A percentile compares a stretch with the other conserved stretches of the same genome.
Evolutionary conservation across 1,140 invertebrate species (phyloP).

Genomic region (Gonioctena quinquepunctata): DNA sequence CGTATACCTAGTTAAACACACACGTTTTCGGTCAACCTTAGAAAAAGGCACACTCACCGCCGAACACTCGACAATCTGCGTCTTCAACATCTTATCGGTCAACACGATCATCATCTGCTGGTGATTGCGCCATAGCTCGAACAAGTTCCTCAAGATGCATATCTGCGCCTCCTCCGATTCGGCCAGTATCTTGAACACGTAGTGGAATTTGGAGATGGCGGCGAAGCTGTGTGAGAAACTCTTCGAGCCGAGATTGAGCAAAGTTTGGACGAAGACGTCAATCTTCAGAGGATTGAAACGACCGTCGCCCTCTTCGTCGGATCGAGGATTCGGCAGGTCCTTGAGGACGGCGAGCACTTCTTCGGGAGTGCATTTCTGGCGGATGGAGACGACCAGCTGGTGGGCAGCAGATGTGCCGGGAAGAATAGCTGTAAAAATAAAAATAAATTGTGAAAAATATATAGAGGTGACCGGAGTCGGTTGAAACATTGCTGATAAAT

Average conservation of each 20-base stretch:
- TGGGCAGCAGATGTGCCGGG: constrained; percentile 84
- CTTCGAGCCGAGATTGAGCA: constrained; percentile 92
- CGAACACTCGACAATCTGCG: constrained; percentile 94
- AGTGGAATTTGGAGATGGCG: constrained; percentile 95
- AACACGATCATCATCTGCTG: constrained; percentile 97
- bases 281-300: constrained; percentile 90
- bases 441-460: background rate
- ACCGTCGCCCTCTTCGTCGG: constrained; percentile 65
- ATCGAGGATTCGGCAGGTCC: constrained; percentile 77
- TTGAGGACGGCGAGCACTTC: constrained; percentile 89
- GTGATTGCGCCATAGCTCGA: constrained; percentile 92
- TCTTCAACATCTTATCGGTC: constrained; percentile 96
- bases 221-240: constrained; percentile 98
- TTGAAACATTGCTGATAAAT: too few species aligned
- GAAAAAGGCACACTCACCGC: constrained; percentile 79
- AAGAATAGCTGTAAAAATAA: constrained; percentile 66
- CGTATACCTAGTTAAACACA: too few species aligned
- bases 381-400: constrained; percentile 81
- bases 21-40: too few species aligned
- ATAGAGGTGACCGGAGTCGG: too few species aligned
- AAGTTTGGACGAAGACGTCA: constrained; percentile 94
- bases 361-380: constrained; percentile 85
- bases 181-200: constrained; percentile 88
- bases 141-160: constrained; percentile 90
- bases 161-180: constrained; percentile 96